Evolutionary conservation across 1,140 invertebrate species (phyloP), one percentile per base, ranked within the genome.

Genomic region (Conopomorpha cramerella): DNA sequence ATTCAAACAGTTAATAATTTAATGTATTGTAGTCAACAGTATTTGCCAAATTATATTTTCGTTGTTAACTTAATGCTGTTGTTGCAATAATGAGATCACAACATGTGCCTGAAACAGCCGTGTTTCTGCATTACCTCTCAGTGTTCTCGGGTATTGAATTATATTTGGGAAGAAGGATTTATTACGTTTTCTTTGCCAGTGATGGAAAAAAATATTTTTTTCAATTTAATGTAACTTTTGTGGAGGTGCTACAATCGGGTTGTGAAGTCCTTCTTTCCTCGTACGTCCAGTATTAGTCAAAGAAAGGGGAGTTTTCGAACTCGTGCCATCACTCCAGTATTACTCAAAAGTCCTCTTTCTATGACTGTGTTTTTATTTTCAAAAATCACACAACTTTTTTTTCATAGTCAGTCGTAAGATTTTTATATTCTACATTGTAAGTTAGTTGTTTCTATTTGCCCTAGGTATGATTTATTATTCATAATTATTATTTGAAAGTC

Each of bases 201-300:
- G 16, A 27, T 26, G 11, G 29, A 11, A 26, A 36, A 8, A 30
- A 13, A 12, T 36, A 8, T 4, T 11, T 10, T 26, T 27, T 27
- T 12, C 8, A 27, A 12, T 3, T 16, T 36, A 28, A 29, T 8
- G 23, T 12, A 17, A 29, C 12, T 38, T 45, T 49, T 42, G 44
- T 27, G 36, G 45, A 50, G 68, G 70, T 74, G 70, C 70, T 74
- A 68, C 23, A 41, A 39, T 50, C 46, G 38, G 73, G 77, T 79
- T 77, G 77, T 77, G 72, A 68, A 34, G 53, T 77, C 73, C 77
- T 77, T 77, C 72, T 77, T 73, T 68, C 64, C 70, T 49, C 34
- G 51, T 62, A 45, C 51, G 61, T 62, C 62, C 71, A 76, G 71
- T 76, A 76, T 76, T 76, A 70, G 68, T 67, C 66, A 68, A 71